A percentile compares a stretch with the other conserved stretches of the same genome.
phyloP scores from a whole-genome alignment of 2,888 invertebrate species.

The Rotaria magnacalcarata region DNA sequence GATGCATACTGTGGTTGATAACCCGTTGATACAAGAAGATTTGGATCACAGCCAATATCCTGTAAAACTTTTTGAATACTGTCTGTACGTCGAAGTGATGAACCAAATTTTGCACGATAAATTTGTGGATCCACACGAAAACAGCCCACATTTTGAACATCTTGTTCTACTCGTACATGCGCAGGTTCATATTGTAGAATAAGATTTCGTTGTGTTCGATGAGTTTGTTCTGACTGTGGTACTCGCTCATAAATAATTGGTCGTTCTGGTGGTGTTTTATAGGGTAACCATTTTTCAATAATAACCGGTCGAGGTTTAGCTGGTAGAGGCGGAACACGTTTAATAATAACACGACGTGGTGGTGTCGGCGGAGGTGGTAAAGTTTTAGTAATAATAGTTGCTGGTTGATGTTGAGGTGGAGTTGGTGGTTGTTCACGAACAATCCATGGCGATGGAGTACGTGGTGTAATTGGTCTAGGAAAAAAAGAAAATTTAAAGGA shows the following conservation, averaged over 20 bases:
- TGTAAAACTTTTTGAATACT: neutral
- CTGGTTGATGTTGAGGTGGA: neutral
- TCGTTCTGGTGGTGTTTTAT: neutral
- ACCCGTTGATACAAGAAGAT: neutral
- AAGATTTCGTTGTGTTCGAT: neutral
- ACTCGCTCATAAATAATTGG: slow-evolving; percentile 1
- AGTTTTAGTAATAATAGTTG: slow-evolving; percentile 27
- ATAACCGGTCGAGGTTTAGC: neutral
- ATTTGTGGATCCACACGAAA: slow-evolving; percentile 18
- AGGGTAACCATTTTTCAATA: slow-evolving; percentile 37
- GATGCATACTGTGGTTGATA: neutral
- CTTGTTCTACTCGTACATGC: neutral
- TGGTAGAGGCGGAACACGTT: slow-evolving; percentile 35
- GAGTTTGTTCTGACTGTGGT: neutral
- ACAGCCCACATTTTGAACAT: slow-evolving; percentile 14
- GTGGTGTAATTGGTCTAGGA: neutral
- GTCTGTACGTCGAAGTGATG: neutral
- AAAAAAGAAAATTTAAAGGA: neutral
- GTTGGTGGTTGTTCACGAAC: slow-evolving; percentile 31
- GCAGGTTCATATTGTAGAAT: slow-evolving; percentile 9
- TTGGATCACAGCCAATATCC: neutral
- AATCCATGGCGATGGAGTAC: slow-evolving; percentile 2
- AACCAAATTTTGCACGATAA: slow-evolving; percentile 20
- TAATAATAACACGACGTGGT: slow-evolving; percentile 30
- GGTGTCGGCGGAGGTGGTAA: slow-evolving; percentile 16